A percentile compares a stretch with the other conserved stretches of the same genome.
Evolutionary conservation across 1,140 invertebrate species (phyloP).

Genomic region (Drepana arcuata): DNA sequence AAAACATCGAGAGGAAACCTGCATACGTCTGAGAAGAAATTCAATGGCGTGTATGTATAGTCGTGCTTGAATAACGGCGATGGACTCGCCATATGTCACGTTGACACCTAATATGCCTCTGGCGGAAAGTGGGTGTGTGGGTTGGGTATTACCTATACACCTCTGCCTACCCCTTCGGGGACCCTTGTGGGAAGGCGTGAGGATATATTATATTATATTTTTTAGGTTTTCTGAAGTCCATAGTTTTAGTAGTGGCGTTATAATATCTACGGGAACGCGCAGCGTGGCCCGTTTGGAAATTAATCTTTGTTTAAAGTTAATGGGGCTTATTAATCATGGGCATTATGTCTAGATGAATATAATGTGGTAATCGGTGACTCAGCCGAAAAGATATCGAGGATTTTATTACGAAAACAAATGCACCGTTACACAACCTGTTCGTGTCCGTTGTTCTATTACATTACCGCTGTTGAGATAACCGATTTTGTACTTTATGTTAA

Average conservation of each 20-base stretch:
- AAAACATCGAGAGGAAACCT: no score
- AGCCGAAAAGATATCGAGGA: slow-evolving; percentile 28
- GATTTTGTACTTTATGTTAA: slow-evolving; percentile 13
- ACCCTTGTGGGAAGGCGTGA: no score
- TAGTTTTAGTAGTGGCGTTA: slow-evolving; percentile 17
- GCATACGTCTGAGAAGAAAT: no score
- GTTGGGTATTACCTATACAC: no score
- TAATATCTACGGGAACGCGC: slow-evolving; percentile 17
- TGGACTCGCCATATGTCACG: no score
- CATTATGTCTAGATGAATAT: slow-evolving; percentile 53
- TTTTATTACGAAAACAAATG: slow-evolving; percentile 48
- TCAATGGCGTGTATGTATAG: no score
- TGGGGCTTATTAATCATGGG: slow-evolving; percentile 54
- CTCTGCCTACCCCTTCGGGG: no score
- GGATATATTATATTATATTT: no score
- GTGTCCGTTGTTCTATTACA: slow-evolving; percentile 17
- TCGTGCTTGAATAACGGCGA: no score
- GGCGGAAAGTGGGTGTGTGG: no score
- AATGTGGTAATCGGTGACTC: slow-evolving; percentile 54
- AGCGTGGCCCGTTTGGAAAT: slow-evolving; percentile 31
- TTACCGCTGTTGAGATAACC: slow-evolving; percentile 4
- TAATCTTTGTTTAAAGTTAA: slow-evolving; percentile 66
- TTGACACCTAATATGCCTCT: no score
- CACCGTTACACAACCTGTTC: slow-evolving; percentile 32
- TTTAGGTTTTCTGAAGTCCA: slow-evolving; percentile 2